Conservation (phyloP, 2,888 invertebrate species). For the Meiosimyza decipiens region DNA sequence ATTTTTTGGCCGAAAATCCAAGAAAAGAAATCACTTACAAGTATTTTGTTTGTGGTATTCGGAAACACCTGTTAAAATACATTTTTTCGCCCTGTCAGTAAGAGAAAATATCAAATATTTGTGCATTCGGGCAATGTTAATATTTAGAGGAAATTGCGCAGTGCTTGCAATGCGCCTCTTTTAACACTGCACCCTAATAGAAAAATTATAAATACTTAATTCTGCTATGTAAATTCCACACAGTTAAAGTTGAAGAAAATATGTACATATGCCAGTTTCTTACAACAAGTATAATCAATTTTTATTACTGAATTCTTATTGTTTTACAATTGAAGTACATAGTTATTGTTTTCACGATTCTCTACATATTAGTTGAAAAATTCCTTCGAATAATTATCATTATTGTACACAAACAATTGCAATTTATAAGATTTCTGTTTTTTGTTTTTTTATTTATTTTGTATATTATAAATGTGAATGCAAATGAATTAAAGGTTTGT, state of each 20-base stretch:
- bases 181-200: too few relatives aligned
- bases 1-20: too few relatives aligned
- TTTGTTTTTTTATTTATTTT: not conserved
- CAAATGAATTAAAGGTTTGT: not conserved
- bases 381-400: not conserved
- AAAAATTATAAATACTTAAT: too few relatives aligned
- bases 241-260: not conserved
- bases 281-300: slow-evolving; percentile 8
- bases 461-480: not conserved
- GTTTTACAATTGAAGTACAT: slow-evolving; percentile 10
- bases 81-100: too few relatives aligned
- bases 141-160: too few relatives aligned
- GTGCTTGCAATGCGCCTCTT: too few relatives aligned
- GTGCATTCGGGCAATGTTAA: too few relatives aligned
- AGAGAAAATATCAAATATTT: too few relatives aligned
- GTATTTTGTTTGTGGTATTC: too few relatives aligned
- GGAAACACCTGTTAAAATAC: too few relatives aligned
- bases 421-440: not conserved
- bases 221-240: not conserved
- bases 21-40: too few relatives aligned
- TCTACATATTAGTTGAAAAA: not conserved
- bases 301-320: slow-evolving; percentile 26
- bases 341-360: not conserved
- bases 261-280: not conserved
- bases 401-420: slow-evolving; percentile 6